These are phyloP conservation scores for Daubentonia madagascariensis DNA, from an alignment of 2,113 vertebrate species.

Conservation along the genomic window DNA sequence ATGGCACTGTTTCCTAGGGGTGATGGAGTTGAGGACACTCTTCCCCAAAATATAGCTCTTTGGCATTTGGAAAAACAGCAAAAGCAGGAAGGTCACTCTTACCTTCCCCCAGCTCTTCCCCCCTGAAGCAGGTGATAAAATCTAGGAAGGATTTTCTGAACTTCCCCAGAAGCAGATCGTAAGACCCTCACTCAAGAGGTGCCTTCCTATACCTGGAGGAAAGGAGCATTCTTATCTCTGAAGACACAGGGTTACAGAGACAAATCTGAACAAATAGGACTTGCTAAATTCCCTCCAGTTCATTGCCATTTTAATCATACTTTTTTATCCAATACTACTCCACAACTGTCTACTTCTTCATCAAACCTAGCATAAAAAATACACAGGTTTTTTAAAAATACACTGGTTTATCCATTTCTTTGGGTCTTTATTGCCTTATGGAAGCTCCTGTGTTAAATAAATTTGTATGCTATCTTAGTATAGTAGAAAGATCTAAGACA, in stretches of 20 bases:
- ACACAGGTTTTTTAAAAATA: background rate
- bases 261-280: background rate
- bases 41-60: background rate
- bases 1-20: background rate
- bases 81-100: background rate
- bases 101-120: background rate
- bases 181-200: background rate
- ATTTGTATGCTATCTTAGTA: background rate
- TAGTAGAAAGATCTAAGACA: background rate
- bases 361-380: background rate
- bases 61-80: background rate
- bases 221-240: background rate
- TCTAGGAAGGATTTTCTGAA: background rate
- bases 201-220: too few relatives aligned
- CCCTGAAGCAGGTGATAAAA: background rate
- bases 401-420: background rate
- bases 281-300: background rate
- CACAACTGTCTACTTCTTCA: background rate
- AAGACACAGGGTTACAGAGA: background rate
- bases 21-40: background rate
- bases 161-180: background rate
- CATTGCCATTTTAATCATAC: background rate
- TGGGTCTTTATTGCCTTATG: background rate
- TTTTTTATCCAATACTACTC: background rate
- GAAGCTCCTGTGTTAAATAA: background rate